A percentile compares a stretch with the other conserved stretches of the same genome.
phyloP scores from a whole-genome alignment of 2,888 invertebrate species.

The Atherix ibis region DNA sequence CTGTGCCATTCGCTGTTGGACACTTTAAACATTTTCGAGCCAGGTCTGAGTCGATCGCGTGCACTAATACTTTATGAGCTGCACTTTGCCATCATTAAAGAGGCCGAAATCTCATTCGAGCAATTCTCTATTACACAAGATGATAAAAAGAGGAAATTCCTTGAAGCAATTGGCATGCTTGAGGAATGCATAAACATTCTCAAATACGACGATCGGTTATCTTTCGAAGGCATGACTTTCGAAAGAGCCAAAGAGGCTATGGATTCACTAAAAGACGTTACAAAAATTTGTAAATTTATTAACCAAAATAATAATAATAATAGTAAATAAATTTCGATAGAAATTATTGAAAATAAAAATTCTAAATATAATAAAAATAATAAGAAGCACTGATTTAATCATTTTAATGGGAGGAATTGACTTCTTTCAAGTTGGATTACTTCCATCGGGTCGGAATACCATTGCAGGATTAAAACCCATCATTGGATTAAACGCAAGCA shows the following conservation, averaged over 20 bases:
- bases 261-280: slow-evolving; percentile 17
- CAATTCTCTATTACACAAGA: slow-evolving; percentile 41
- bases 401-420: too few species aligned
- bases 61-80: slow-evolving; percentile 67
- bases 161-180: slow-evolving; percentile 46
- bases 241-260: slow-evolving; percentile 23
- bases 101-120: slow-evolving; percentile 49
- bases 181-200: slow-evolving; percentile 50
- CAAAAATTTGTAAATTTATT: not conserved
- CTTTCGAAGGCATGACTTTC: slow-evolving; percentile 27
- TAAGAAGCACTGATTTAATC: too few species aligned
- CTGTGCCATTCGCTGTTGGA: slow-evolving; percentile 51
- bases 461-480: slow-evolving; percentile 7
- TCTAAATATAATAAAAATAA: too few species aligned
- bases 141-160: slow-evolving; percentile 43
- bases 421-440: too few species aligned
- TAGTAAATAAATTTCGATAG: not conserved
- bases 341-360: not conserved
- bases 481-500: slow-evolving; percentile 7
- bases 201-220: slow-evolving; percentile 41
- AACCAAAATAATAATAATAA: not conserved
- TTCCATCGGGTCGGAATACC: slow-evolving; percentile 1
- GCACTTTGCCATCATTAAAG: slow-evolving; percentile 57
- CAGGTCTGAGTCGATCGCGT: slow-evolving; percentile 61
- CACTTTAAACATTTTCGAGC: slow-evolving; percentile 56